These are phyloP conservation scores for Aphelinus certus DNA, from an alignment of 1,140 invertebrate species.

Conservation along the genomic window DNA sequence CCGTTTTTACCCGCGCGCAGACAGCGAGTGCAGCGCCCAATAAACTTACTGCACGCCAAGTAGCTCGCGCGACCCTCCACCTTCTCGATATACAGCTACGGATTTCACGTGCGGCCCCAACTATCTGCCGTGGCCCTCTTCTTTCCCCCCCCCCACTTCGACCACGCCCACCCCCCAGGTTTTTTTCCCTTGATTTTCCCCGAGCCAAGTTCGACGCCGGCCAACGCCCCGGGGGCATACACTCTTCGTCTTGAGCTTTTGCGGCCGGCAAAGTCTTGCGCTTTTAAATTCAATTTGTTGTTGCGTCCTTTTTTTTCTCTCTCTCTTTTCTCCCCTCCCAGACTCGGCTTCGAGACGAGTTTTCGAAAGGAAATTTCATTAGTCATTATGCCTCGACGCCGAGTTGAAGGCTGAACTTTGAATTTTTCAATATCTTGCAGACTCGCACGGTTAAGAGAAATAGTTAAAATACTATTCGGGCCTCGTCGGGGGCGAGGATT, in stretches of 20 bases:
- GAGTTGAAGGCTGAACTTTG: too few species aligned
- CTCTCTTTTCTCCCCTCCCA: too few species aligned
- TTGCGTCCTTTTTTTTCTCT: neutral
- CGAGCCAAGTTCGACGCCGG: neutral
- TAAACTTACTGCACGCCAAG: constrained; percentile 16
- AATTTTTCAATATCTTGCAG: too few species aligned
- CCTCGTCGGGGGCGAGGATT: too few species aligned
- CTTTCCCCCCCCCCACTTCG: neutral
- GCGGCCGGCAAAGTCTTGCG: neutral
- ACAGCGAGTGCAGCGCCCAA: constrained; percentile 3
- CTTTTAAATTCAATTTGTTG: constrained; percentile 25
- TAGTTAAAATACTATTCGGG: too few species aligned
- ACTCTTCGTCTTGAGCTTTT: neutral
- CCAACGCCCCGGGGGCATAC: constrained; percentile 5
- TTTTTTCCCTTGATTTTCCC: constrained; percentile 19
- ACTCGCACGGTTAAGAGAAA: too few species aligned
- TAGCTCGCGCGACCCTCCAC: neutral
- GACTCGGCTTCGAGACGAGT: too few species aligned
- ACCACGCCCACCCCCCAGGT: neutral
- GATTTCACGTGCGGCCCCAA: neutral
- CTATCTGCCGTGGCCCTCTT: neutral
- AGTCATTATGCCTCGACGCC: too few species aligned
- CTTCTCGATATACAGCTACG: neutral
- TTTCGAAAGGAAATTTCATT: too few species aligned
- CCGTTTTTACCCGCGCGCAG: neutral